A percentile compares a stretch with the other conserved stretches of the same genome.
Evolutionary conservation across 2,797 vertebrate genomes (phyloP).

Genomic region (Sebastolobus alascanus): DNA sequence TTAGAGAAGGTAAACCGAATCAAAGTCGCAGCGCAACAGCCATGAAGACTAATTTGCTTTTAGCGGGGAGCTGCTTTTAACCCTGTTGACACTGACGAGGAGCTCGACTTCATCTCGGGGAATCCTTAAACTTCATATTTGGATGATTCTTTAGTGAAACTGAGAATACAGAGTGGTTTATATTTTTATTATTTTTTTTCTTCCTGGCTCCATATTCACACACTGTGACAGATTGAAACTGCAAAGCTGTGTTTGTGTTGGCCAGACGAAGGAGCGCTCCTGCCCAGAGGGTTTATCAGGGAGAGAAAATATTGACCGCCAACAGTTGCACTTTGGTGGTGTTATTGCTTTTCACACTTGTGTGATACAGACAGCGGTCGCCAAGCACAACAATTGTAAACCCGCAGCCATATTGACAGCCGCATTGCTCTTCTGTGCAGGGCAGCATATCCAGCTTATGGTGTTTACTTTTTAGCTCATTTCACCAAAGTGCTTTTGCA

Average conservation of each 20-base stretch:
- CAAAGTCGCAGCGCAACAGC: background rate
- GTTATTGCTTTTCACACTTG: slow-evolving; percentile 77
- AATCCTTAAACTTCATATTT: slow-evolving; percentile 29
- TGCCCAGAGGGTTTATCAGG: slow-evolving; percentile 73
- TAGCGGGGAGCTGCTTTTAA: slow-evolving; percentile 42
- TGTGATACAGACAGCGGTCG: slow-evolving; percentile 56
- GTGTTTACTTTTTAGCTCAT: slow-evolving; percentile 55
- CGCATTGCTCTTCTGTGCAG: slow-evolving; percentile 44
- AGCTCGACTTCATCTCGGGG: slow-evolving; percentile 18
- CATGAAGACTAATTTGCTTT: slow-evolving; percentile 48
- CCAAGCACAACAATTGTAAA: slow-evolving; percentile 67
- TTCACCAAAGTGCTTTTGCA: slow-evolving; percentile 22
- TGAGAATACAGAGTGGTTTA: slow-evolving; percentile 35
- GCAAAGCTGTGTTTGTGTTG: slow-evolving; percentile 74
- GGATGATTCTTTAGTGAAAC: slow-evolving; percentile 39
- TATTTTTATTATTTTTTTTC: slow-evolving; percentile 1
- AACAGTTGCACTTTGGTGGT: slow-evolving; percentile 71
- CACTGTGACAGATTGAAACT: slow-evolving; percentile 66
- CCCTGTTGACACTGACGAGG: slow-evolving; percentile 12
- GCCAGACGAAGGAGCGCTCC: slow-evolving; percentile 38
- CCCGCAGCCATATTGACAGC: slow-evolving; percentile 55
- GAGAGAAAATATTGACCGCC: slow-evolving; percentile 74
- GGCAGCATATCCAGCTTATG: slow-evolving; percentile 41
- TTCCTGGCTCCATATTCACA: slow-evolving; percentile 50
- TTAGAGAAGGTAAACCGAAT: slow-evolving; percentile 51